phyloP scores from a whole-genome alignment of 2,888 invertebrate species.

The Mactromeris polynyma region DNA sequence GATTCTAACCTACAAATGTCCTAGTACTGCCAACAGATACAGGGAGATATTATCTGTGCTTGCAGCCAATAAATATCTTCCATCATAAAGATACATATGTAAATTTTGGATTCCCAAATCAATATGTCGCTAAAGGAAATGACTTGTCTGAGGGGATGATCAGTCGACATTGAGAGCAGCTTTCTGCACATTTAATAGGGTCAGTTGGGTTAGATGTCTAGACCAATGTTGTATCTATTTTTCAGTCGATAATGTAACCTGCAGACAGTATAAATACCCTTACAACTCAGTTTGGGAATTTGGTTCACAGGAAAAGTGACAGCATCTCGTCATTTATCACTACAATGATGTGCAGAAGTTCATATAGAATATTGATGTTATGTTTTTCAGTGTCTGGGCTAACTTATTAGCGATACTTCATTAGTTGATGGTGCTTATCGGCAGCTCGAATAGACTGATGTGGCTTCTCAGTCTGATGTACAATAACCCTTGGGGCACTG shows the following conservation, averaged over 20 bases:
- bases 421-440: constrained; percentile 10
- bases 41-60: not conserved
- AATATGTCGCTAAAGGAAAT: constrained; percentile 17
- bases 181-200: constrained; percentile 42
- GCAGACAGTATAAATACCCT: constrained; percentile 23
- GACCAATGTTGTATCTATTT: constrained; percentile 36
- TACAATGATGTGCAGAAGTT: not conserved
- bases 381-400: constrained; percentile 22
- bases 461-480: not conserved
- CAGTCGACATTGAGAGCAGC: constrained; percentile 2
- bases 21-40: not conserved
- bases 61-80: constrained; percentile 1
- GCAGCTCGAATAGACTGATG: not conserved
- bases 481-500: not conserved
- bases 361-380: constrained; percentile 17
- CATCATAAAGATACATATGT: not conserved
- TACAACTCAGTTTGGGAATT: constrained; percentile 10
- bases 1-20: not conserved
- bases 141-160: constrained; percentile 17
- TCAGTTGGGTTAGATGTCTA: constrained; percentile 35
- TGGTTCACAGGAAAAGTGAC: constrained; percentile 22
- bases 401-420: constrained; percentile 15
- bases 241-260: constrained; percentile 21
- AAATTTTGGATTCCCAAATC: constrained; percentile 19
- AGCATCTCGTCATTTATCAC: constrained; percentile 4